Conservation (phyloP, 30 jellyfish, hydroid and myxozoan genomes). For the Aurelia sp. region DNA sequence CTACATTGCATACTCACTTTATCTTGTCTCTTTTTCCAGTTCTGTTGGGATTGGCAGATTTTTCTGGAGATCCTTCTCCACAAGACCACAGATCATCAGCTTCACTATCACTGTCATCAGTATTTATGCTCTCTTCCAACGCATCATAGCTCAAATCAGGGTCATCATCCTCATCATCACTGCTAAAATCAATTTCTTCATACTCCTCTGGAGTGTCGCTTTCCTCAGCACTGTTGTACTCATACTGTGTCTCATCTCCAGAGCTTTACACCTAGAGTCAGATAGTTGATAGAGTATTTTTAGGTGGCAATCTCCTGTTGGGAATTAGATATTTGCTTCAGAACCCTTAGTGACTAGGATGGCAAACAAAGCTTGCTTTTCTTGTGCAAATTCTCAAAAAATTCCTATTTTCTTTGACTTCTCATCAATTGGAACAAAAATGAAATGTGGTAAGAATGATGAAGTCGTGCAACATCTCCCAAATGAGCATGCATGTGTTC, state of each 20-base stretch:
- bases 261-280: neutral
- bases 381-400: too few species aligned
- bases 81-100: neutral
- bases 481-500: too few species aligned
- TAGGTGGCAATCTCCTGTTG: neutral
- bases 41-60: neutral
- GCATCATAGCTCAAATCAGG: neutral
- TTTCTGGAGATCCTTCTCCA: constrained; percentile 1
- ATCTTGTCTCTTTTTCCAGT: neutral
- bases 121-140: neutral
- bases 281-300: neutral
- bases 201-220: neutral
- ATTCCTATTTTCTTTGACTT: too few species aligned
- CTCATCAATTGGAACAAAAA: too few species aligned
- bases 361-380: too few species aligned
- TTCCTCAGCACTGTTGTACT: neutral
- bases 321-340: neutral
- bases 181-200: neutral
- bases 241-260: neutral
- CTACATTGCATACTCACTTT: neutral
- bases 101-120: neutral
- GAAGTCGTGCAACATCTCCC: too few species aligned
- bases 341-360: too few species aligned
- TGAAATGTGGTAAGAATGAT: too few species aligned
- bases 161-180: neutral